Evolutionary conservation across 2,113 vertebrate genomes (phyloP).

Genomic region (Ammodytes dubius): DNA sequence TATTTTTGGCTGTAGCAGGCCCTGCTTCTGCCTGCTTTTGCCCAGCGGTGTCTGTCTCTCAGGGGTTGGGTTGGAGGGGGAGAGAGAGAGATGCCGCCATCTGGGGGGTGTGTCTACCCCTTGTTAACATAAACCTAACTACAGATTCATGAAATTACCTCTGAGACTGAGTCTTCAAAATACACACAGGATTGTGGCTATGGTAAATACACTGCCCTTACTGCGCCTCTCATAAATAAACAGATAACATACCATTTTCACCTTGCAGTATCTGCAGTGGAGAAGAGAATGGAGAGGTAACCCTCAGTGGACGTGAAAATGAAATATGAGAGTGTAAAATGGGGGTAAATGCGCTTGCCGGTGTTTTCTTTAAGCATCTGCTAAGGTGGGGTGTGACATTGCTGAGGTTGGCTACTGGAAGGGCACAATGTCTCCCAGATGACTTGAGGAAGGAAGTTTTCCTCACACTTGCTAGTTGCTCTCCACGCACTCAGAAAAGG

Average conservation of each 20-base stretch:
- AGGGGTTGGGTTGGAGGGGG: conserved; percentile 25
- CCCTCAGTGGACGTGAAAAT: conserved; percentile 74
- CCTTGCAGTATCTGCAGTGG: conserved; percentile 70
- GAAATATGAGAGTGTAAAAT: conserved; percentile 82
- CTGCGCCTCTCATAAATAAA: conserved; percentile 75
- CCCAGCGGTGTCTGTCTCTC: conserved; percentile 76
- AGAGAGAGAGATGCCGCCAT: conserved; percentile 62
- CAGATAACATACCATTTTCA: conserved; percentile 72
- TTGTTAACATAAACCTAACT: conserved; percentile 79
- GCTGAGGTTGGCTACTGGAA: conserved; percentile 78
- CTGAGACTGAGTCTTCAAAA: conserved; percentile 64
- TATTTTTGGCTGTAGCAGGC: conserved; percentile 82
- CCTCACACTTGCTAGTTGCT: conserved; percentile 47
- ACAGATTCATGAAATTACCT: conserved; percentile 72
- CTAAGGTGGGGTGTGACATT: conserved; percentile 79
- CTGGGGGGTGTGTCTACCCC: conserved; percentile 69
- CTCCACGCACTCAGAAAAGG: conserved; percentile 16
- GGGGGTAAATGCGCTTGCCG: conserved; percentile 78
- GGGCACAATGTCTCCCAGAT: conserved; percentile 74
- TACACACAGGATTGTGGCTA: conserved; percentile 65
- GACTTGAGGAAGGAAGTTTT: conserved; percentile 61
- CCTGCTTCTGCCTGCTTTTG: conserved; percentile 74
- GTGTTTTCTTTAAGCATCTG: conserved; percentile 82
- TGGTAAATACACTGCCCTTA: conserved; percentile 62
- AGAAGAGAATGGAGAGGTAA: conserved; percentile 71